Evolutionary conservation across 2,797 vertebrate species (phyloP), one percentile per base, ranked within the genome.

Genomic region (Arvicola amphibius): DNA sequence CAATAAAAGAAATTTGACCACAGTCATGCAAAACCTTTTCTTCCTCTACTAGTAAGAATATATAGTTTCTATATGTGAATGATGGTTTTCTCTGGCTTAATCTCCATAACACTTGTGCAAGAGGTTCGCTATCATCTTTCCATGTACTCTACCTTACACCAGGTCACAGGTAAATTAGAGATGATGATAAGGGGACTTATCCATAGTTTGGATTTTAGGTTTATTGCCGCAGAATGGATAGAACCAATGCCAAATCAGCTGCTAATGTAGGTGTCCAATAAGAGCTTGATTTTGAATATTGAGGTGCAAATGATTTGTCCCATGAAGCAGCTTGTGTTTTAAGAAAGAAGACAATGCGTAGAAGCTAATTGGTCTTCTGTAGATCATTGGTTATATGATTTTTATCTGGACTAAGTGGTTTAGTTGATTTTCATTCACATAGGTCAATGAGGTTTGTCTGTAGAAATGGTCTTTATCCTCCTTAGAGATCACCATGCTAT

Each of bases 1-100:
- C 95, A 95, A 78, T 16, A 91, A 97, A 93, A 93, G 69, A 96
- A 94, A 96, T 78, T 87, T 78, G 83, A 88, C 43, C 83, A 97
- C 46, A 89, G 23, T 88, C 87, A 94, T 80, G 25, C 92, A 92
- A 84, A 93, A 83, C 29, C 76, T 84, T 92, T 96, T 79, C 48
- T 94, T 93, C 34, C 73, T 69, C 79, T 2, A 80, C 83, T 14
- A 78, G 69, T 93, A 96, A 87, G 11, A 93, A 96, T 96, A 32
- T 88, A 40, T 94, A 93, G 93, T 95, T 97, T 74, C 34, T 48
- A 73, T 73, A 76, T 81, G 12, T 81, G 78, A 95, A 94, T 87
- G 43, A 14, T 19, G 92, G 48, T 91, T 91, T 93, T 94, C 74
- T 91, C 59, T 77, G 90, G 48, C 81, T 93, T 92, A 96, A 73